phyloP scores from a whole-genome alignment of 2,797 vertebrate genomes.

The Gastrophryne carolinensis region DNA sequence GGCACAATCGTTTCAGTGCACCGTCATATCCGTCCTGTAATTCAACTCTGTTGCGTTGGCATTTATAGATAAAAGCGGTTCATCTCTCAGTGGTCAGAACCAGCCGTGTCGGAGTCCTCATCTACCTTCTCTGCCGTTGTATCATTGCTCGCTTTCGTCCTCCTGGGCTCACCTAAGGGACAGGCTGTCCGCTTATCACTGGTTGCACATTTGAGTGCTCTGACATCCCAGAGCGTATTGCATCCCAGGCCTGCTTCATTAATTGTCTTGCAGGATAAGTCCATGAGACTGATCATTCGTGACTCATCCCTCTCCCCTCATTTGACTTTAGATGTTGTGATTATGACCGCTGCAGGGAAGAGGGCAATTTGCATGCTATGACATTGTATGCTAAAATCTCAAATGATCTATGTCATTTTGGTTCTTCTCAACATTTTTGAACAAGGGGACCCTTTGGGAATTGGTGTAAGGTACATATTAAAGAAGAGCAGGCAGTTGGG shows the following conservation, averaged over 20 bases:
- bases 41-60: not conserved
- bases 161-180: not conserved
- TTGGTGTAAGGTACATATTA: no score
- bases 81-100: no score
- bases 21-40: not conserved
- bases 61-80: not conserved
- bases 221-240: not conserved
- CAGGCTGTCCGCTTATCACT: not conserved
- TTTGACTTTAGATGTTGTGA: not conserved
- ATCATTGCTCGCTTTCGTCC: not conserved
- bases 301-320: not conserved
- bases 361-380: no score
- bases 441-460: no score
- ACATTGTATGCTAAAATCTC: not conserved
- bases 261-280: not conserved
- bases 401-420: no score
- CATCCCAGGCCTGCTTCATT: not conserved
- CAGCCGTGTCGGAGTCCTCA: not conserved
- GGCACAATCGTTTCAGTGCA: not conserved
- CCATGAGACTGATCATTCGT: not conserved
- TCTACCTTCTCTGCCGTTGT: not conserved
- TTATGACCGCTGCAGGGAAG: not conserved
- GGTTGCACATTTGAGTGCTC: not conserved
- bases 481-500: no score
- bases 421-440: no score